Evolutionary conservation across 2,113 vertebrate species (phyloP).

Genomic region (Vimba vimba): DNA sequence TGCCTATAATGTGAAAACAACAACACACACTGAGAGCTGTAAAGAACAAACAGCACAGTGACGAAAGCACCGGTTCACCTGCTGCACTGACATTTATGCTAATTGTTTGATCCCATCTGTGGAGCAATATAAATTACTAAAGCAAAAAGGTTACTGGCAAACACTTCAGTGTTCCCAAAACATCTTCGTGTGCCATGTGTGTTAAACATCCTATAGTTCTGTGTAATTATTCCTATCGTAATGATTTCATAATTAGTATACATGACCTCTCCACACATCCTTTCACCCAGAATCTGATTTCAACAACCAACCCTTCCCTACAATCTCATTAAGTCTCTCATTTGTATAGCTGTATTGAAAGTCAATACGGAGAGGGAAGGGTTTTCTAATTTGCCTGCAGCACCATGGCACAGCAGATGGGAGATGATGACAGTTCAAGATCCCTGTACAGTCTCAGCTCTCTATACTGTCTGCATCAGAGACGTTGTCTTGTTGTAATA

Average conservation of each 20-base stretch:
- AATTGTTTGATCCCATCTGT: conserved; percentile 28
- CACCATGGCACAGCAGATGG: conserved; percentile 40
- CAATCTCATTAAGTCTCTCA: conserved; percentile 40
- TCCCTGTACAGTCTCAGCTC: conserved; percentile 12
- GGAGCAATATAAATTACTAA: conserved; percentile 25
- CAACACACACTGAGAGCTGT: conserved; percentile 2
- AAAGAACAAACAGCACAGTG: not conserved
- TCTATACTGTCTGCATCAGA: conserved; percentile 27
- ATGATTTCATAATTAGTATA: conserved; percentile 37
- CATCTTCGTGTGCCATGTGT: not conserved
- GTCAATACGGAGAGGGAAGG: conserved; percentile 14
- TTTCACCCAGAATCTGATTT: conserved; percentile 12
- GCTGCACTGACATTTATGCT: conserved; percentile 39
- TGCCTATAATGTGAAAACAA: not conserved
- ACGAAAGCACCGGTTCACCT: not conserved
- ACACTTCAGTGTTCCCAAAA: not conserved
- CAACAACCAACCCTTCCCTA: not conserved
- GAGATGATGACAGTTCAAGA: conserved; percentile 43
- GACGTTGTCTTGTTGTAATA: conserved; percentile 40
- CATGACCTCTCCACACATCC: conserved; percentile 28
- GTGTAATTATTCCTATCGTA: conserved; percentile 29
- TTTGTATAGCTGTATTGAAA: conserved; percentile 27
- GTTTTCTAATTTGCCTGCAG: conserved; percentile 44
- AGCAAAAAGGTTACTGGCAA: conserved; percentile 20
- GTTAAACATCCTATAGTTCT: not conserved